phyloP scores from a whole-genome alignment of 2,797 vertebrate genomes.

The Petrocephalus schoutedeni region DNA sequence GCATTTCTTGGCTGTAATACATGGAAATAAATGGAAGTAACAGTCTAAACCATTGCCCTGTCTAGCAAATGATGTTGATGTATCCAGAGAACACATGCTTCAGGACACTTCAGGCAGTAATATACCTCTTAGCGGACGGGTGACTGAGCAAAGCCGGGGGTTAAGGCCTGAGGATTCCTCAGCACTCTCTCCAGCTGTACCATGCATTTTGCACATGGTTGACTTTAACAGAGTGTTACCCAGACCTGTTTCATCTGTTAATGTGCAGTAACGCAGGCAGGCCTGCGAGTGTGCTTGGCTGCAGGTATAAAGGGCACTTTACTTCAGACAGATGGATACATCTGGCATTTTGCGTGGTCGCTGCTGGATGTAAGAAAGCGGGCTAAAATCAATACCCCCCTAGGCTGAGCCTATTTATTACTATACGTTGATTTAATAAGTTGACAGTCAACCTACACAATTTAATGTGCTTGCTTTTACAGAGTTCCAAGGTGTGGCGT shows the following conservation, averaged over 20 bases:
- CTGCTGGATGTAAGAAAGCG: background rate
- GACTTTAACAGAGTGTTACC: background rate
- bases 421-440: background rate
- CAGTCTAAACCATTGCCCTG: background rate
- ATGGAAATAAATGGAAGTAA: background rate
- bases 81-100: background rate
- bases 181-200: background rate
- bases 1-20: background rate
- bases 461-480: background rate
- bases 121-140: background rate
- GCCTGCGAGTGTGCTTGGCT: background rate
- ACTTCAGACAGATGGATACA: background rate
- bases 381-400: background rate
- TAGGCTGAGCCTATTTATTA: background rate
- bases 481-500: background rate
- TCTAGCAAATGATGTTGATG: background rate
- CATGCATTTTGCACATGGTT: background rate
- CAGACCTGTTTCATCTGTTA: background rate
- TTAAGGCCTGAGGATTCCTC: background rate
- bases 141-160: background rate
- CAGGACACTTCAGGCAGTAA: background rate
- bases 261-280: background rate
- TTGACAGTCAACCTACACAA: background rate
- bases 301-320: background rate
- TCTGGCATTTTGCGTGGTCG: background rate